Evolutionary conservation across 2,113 vertebrate species (phyloP).

Genomic region (Nibea albiflora): DNA sequence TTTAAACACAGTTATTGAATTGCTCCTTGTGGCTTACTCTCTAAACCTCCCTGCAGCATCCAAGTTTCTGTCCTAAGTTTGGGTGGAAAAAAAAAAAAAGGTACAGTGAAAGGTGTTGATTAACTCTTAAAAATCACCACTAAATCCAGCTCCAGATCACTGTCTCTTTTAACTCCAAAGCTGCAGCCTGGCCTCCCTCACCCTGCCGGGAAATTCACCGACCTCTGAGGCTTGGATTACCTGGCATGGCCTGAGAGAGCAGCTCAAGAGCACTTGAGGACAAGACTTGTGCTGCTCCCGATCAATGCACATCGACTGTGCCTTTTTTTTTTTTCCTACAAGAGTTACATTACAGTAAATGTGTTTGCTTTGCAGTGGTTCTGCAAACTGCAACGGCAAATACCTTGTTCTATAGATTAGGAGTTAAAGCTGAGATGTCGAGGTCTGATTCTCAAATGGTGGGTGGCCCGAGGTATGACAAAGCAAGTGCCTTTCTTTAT

Average conservation of each 20-base stretch:
- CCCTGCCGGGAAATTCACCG: conserved; percentile 73
- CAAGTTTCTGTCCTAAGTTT: background rate
- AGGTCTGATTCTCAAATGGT: conserved; percentile 22
- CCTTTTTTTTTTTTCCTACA: conserved; percentile 53
- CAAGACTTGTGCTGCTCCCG: conserved; percentile 50
- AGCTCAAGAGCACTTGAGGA: conserved; percentile 68
- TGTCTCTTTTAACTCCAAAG: conserved; percentile 28
- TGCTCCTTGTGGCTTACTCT: background rate
- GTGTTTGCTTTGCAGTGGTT: conserved; percentile 77
- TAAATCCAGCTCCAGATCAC: background rate
- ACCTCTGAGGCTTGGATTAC: conserved; percentile 78
- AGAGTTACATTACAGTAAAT: conserved; percentile 83
- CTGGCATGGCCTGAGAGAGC: conserved; percentile 59
- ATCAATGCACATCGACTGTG: conserved; percentile 75
- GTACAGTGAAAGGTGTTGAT: conserved; percentile 3
- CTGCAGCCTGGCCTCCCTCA: conserved; percentile 45
- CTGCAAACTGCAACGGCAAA: conserved; percentile 56
- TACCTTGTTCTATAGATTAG: conserved; percentile 74
- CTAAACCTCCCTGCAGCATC: background rate
- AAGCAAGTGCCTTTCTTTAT: conserved; percentile 11
- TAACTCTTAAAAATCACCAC: background rate
- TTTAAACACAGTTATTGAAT: conserved; percentile 29
- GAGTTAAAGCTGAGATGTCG: conserved; percentile 34
- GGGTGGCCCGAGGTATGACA: background rate
- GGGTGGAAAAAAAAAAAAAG: background rate